Evolutionary conservation across 2,888 invertebrate genomes (phyloP).

Genomic region (Euplagia quadripunctaria): DNA sequence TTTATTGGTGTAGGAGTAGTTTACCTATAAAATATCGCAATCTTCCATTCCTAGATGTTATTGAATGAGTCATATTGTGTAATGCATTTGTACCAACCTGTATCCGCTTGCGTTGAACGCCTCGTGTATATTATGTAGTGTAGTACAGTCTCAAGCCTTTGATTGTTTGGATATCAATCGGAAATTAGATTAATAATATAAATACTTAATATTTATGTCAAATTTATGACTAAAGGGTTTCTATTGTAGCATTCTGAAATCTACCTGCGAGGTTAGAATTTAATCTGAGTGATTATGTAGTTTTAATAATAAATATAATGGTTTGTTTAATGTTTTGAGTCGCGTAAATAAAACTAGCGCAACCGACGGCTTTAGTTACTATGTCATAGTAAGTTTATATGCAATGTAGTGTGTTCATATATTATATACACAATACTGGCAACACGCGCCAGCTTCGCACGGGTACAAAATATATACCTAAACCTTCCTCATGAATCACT

Average conservation of each 20-base stretch:
- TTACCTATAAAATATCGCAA: slow-evolving; percentile 10
- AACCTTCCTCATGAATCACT: too few species aligned
- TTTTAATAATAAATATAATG: background rate
- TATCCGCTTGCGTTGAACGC: background rate
- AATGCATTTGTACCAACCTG: background rate
- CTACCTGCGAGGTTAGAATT: background rate
- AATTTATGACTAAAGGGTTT: background rate
- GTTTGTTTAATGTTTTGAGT: background rate
- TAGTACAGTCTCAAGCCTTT: background rate
- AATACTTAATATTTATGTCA: background rate
- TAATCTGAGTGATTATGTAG: background rate
- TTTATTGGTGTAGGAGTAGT: slow-evolving; percentile 15
- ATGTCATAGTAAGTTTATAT: too few species aligned
- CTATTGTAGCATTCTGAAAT: background rate
- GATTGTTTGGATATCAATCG: background rate
- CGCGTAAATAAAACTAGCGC: too few species aligned
- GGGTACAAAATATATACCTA: too few species aligned
- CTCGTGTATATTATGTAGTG: too few species aligned
- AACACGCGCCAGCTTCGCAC: too few species aligned
- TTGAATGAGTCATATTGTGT: slow-evolving; percentile 13
- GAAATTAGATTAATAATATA: background rate
- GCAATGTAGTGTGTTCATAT: too few species aligned
- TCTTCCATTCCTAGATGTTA: slow-evolving; percentile 3
- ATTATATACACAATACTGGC: too few species aligned
- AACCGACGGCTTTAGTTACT: too few species aligned